phyloP scores from a whole-genome alignment of 2,113 vertebrate species.

The Sphyrna mokarran region DNA sequence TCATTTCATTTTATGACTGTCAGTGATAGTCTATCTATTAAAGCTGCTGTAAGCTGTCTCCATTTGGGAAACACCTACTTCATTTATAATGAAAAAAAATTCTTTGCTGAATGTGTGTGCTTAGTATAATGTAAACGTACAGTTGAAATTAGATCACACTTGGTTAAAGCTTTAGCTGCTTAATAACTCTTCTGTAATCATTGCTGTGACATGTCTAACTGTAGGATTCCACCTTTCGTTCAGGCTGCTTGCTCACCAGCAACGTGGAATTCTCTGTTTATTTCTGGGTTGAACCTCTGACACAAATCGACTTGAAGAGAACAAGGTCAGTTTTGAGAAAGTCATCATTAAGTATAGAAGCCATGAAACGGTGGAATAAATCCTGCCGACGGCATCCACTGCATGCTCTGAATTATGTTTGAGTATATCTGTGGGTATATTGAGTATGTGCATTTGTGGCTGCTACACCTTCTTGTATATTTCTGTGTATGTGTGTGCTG shows the following conservation, averaged over 20 bases:
- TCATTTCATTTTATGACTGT: conserved; percentile 28
- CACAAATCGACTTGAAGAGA: conserved; percentile 20
- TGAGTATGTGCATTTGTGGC: background rate
- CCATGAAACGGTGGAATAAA: background rate
- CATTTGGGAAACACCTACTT: conserved; percentile 29
- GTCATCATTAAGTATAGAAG: conserved; percentile 8
- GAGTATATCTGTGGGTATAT: background rate
- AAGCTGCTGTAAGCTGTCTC: conserved; percentile 3
- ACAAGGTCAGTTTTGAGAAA: conserved; percentile 27
- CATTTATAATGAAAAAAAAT: conserved; percentile 23
- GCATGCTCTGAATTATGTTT: background rate
- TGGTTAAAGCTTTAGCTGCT: background rate
- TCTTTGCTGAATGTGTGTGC: background rate
- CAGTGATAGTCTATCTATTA: conserved; percentile 10
- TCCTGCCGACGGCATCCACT: background rate
- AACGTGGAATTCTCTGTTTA: background rate
- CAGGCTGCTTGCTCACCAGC: background rate
- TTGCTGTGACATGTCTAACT: conserved; percentile 10
- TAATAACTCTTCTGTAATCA: conserved; percentile 16
- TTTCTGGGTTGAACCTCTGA: background rate
- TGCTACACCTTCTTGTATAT: background rate
- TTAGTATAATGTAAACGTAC: conserved; percentile 11
- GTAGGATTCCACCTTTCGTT: background rate
- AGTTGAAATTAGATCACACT: background rate
- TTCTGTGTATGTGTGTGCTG: background rate